Evolutionary conservation across 2,888 invertebrate species (phyloP).

Genomic region (Cryptus armator): DNA sequence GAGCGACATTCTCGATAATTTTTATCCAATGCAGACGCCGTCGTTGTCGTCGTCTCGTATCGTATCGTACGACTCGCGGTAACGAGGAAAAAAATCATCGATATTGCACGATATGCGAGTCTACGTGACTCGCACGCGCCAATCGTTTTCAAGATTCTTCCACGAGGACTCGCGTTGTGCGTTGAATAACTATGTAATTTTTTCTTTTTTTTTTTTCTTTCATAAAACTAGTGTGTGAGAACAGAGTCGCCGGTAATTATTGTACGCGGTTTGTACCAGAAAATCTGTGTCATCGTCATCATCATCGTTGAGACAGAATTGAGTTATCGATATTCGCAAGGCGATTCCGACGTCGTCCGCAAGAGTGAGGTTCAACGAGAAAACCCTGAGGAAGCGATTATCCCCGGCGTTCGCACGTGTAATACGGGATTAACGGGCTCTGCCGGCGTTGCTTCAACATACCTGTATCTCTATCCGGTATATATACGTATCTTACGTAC

Average conservation of each 20-base stretch:
- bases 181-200: slow-evolving; percentile 10
- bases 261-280: background rate
- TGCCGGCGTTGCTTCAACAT: slow-evolving; percentile 40
- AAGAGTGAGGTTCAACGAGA: slow-evolving; percentile 56
- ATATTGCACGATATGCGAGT: slow-evolving; percentile 62
- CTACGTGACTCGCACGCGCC: slow-evolving; percentile 68
- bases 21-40: slow-evolving; percentile 70
- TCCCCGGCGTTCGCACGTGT: slow-evolving; percentile 69
- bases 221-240: slow-evolving; percentile 30
- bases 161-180: slow-evolving; percentile 19
- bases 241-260: slow-evolving; percentile 16
- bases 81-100: slow-evolving; percentile 69
- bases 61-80: slow-evolving; percentile 59
- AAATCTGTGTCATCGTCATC: slow-evolving; percentile 37
- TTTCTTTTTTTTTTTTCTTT: background rate
- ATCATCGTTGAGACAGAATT: slow-evolving; percentile 43
- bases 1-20: slow-evolving; percentile 79
- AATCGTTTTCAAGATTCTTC: slow-evolving; percentile 36
- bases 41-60: slow-evolving; percentile 53
- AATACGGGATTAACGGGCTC: slow-evolving; percentile 71
- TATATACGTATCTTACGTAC: slow-evolving; percentile 1
- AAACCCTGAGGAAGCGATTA: slow-evolving; percentile 71
- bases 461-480: slow-evolving; percentile 43
- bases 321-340: slow-evolving; percentile 68
- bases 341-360: slow-evolving; percentile 47